A percentile compares a stretch with the other conserved stretches of the same genome.
These are phyloP conservation scores for Denticeps clupeoides DNA, from an alignment of 2,797 vertebrate genomes.

Conservation along the genomic window DNA sequence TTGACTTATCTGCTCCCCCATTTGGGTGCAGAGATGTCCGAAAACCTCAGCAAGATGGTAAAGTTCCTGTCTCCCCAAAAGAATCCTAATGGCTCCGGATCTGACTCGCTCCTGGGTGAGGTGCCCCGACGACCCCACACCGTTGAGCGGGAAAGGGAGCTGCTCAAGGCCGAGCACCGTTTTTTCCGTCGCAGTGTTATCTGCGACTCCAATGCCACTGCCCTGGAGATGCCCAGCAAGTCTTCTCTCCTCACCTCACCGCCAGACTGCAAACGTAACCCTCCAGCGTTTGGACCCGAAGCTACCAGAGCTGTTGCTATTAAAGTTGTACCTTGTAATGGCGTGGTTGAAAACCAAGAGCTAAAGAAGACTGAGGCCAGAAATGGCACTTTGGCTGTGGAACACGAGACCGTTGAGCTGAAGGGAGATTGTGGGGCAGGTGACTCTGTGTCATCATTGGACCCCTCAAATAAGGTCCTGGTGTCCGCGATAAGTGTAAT, in stretches of 20 bases:
- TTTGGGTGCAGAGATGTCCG: slow-evolving; percentile 64
- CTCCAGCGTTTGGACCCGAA: neutral
- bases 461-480: slow-evolving; percentile 28
- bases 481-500: slow-evolving; percentile 32
- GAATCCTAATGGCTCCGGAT: slow-evolving; percentile 75
- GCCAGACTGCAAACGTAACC: slow-evolving; percentile 26
- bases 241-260: slow-evolving; percentile 53
- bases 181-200: slow-evolving; percentile 94
- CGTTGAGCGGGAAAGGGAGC: slow-evolving; percentile 93
- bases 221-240: slow-evolving; percentile 80
- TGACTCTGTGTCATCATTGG: slow-evolving; percentile 25
- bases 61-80: slow-evolving; percentile 73
- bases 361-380: slow-evolving; percentile 22
- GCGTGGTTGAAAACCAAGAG: slow-evolving; percentile 25
- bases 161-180: slow-evolving; percentile 81
- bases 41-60: slow-evolving; percentile 65
- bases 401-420: slow-evolving; percentile 31
- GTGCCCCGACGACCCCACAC: slow-evolving; percentile 86
- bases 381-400: slow-evolving; percentile 35
- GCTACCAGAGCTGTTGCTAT: neutral
- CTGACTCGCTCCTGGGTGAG: slow-evolving; percentile 77
- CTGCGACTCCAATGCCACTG: slow-evolving; percentile 92
- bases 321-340: neutral
- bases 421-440: too few relatives aligned
- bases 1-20: slow-evolving; percentile 22